Conservation (phyloP, 2,888 invertebrate species). For the Drosophila emarginata region DNA sequence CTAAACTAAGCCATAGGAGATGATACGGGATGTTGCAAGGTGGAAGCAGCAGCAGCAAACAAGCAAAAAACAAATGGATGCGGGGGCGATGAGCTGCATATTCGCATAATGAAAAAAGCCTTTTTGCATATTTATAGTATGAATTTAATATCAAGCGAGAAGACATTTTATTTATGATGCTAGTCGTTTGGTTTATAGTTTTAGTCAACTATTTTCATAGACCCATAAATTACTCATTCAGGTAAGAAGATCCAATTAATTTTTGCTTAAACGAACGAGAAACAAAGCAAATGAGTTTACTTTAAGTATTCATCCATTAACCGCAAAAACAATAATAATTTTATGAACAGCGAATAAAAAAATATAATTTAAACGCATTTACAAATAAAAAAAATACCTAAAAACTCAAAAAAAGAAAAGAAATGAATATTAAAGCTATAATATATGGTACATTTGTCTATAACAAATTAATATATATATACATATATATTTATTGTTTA, state of each 20-base stretch:
- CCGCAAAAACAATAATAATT: too few species aligned
- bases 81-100: constrained; percentile 25
- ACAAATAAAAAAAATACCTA: too few species aligned
- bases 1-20: too few species aligned
- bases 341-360: too few species aligned
- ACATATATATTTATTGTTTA: too few species aligned
- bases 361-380: too few species aligned
- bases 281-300: neutral
- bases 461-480: too few species aligned
- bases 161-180: constrained; percentile 34
- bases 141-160: constrained; percentile 30
- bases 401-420: too few species aligned
- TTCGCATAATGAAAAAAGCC: constrained; percentile 35
- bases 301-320: neutral
- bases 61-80: neutral
- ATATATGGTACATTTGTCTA: too few species aligned
- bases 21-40: neutral
- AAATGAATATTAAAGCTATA: too few species aligned
- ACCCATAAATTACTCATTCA: constrained; percentile 5
- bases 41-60: neutral
- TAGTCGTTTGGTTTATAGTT: constrained; percentile 11
- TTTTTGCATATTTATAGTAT: constrained; percentile 42
- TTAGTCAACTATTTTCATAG: constrained; percentile 16
- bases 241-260: neutral
- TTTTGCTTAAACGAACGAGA: neutral